Evolutionary conservation across 2,888 invertebrate species (phyloP), one percentile per base, ranked within the genome.

Genomic region (Scaptomyza reducta): DNA sequence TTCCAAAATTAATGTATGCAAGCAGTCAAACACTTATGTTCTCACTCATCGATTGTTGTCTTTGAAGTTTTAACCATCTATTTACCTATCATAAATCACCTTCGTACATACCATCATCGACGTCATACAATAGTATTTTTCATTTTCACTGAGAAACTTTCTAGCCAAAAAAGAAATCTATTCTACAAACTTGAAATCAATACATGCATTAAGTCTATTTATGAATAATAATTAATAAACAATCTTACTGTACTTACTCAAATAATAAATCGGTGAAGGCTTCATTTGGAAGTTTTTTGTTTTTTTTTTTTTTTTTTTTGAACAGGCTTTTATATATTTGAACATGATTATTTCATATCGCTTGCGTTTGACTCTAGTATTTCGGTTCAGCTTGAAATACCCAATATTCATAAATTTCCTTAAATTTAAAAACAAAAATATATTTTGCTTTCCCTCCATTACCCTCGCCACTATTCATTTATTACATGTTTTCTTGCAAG

Each of bases 31-130:
- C 87, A 85, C 66, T 65, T 77, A 74, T 76, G 71, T 76, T 81
- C 74, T 77, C 87, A 83, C 82, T 83, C 82, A 83, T 83, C 82
- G 79, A 81, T 83, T 83, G 82, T 83, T 87, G 82, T 87, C 82
- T 83, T 83, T 83, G 82, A 83, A 83, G 82, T 83, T 83, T 87
- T 59, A 81, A 85, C 82, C 87, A 87, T 82, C 81, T 59, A 79
- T 70, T 72, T 60, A 75, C 58, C 53, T 49, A 69, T 71, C 61
- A 70, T 82, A 49, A 49, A 66, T 70, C 71, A 79, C 55, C 56
- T 29, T 10, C 46, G 57, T 40, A 47, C 44, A 42, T 27, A 29
- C 35, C 40, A 42, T 49, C 44, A 72, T 57, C 25, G 56, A 45
- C 35, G 33, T 49, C 38, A 46, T 38, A n/a, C 42, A n/a, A 46